phyloP scores from a whole-genome alignment of 1,140 invertebrate species.

The Ooceraea biroi region DNA sequence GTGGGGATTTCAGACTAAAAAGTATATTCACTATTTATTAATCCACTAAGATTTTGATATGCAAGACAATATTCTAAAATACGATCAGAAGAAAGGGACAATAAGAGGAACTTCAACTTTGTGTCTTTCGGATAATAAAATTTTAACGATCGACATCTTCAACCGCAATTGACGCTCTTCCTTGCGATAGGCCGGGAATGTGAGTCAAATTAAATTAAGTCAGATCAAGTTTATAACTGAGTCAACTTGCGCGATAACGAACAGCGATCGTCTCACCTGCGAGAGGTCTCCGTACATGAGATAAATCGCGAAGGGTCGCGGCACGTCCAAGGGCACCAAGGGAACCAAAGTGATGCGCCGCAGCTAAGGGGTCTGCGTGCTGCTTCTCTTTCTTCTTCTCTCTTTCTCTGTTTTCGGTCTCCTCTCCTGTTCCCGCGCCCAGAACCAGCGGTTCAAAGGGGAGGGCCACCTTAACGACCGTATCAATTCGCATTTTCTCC shows the following conservation, averaged over 20 bases:
- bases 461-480: conserved; percentile 77
- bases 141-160: too few relatives aligned
- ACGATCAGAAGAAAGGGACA: too few relatives aligned
- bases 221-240: neutral
- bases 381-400: conserved; percentile 8
- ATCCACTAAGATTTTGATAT: too few relatives aligned
- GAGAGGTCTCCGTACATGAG: conserved; percentile 18
- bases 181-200: neutral
- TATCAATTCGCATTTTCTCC: conserved; percentile 81
- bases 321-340: conserved; percentile 1
- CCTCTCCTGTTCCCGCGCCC: conserved; percentile 42
- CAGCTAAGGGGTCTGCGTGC: conserved; percentile 47
- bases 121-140: neutral
- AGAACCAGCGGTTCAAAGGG: conserved; percentile 68
- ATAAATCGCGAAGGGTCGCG: conserved; percentile 62
- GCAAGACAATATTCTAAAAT: too few relatives aligned
- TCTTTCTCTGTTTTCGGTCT: too few relatives aligned
- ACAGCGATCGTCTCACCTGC: conserved; percentile 30
- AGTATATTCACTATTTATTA: neutral
- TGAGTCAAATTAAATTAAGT: neutral
- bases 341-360: conserved; percentile 1
- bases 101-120: too few relatives aligned
- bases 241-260: conserved; percentile 16
- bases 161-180: neutral
- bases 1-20: neutral